Base-by-base conservation (phyloP, 2,888 invertebrate genomes). In the Folsomia manolachei region DNA sequence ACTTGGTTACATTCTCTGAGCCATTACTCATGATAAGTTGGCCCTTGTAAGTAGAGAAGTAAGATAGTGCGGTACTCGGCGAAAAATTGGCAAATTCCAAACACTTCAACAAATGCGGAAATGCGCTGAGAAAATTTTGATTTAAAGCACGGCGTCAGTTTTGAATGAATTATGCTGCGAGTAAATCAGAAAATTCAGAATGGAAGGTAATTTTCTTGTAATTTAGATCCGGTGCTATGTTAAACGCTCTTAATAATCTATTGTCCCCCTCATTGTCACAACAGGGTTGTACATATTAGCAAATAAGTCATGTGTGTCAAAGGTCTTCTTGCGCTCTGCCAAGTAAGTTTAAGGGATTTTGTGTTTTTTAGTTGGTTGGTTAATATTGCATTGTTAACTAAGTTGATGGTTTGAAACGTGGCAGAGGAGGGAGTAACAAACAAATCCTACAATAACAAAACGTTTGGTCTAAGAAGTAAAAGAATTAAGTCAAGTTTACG, bases 241-340 rank as follows among this genome's bases (percentile, higher is more conserved):
- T 56, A 56, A 56, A 56, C n/a, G n/a, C 56, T n/a, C 19, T 7
- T 56, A 56, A 56, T 56, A 56, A 56, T 18, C 56, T 56, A 56
- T 56, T 56, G 39, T 39, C 39, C 39, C 39, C 14, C 7, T 39
- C 39, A 39, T 39, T 39, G 56, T 56, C 56, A 56, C 21, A 56
- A 56, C 56, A 56, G 56, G n/a, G n/a, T n/a, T n/a, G n/a, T n/a
- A 56, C n/a, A 19, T 19, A 56, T 56, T 56, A 56, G 21, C 7
- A n/a, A 21, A 19, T 56, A 56, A 56, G 56, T 56, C 56, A 56
- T 56, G 56, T 14, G 56, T 19, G n/a, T 56, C 21, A 56, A 14
- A 21, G 4, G 21, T 7, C 18, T 19, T 14, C 4, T 18, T n/a
- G 11, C 56, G n/a, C 4, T 7, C 56, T 21, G 56, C 7, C 11